Evolutionary conservation across 1,140 invertebrate species (phyloP).

Genomic region (Orius laevigatus): DNA sequence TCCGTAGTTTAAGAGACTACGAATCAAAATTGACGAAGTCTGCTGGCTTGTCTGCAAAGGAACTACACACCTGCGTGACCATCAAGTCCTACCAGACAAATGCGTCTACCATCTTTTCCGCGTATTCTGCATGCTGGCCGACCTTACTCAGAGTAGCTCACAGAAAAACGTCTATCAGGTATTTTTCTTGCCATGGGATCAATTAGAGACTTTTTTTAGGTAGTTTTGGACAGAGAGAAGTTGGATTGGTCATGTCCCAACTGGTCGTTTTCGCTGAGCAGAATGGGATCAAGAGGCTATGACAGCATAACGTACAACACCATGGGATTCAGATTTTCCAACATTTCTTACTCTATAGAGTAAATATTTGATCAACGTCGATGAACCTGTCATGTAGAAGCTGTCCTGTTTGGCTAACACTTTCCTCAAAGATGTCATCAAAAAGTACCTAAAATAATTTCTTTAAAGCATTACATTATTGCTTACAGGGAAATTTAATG

Average conservation of each 20-base stretch:
- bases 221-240: slow-evolving; percentile 48
- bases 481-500: slow-evolving; percentile 44
- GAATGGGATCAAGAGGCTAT: slow-evolving; percentile 51
- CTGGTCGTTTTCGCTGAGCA: slow-evolving; percentile 42
- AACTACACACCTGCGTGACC: slow-evolving; percentile 36
- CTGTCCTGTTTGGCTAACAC: slow-evolving; percentile 57
- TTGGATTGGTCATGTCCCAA: slow-evolving; percentile 42
- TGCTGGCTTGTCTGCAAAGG: slow-evolving; percentile 62
- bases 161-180: neutral
- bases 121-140: slow-evolving; percentile 58
- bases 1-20: slow-evolving; percentile 33
- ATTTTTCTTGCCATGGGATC: slow-evolving; percentile 2
- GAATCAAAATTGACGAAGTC: slow-evolving; percentile 45
- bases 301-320: slow-evolving; percentile 42
- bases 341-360: slow-evolving; percentile 53
- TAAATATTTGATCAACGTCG: slow-evolving; percentile 38
- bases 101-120: slow-evolving; percentile 57
- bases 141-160: slow-evolving; percentile 24
- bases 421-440: slow-evolving; percentile 66
- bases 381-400: slow-evolving; percentile 47
- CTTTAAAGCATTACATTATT: slow-evolving; percentile 25
- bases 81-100: slow-evolving; percentile 40
- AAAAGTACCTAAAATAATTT: slow-evolving; percentile 43
- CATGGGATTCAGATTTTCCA: slow-evolving; percentile 41
- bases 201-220: slow-evolving; percentile 33